Evolutionary conservation across 2,113 vertebrate species (phyloP).

Genomic region (Odontophorus gujanensis): DNA sequence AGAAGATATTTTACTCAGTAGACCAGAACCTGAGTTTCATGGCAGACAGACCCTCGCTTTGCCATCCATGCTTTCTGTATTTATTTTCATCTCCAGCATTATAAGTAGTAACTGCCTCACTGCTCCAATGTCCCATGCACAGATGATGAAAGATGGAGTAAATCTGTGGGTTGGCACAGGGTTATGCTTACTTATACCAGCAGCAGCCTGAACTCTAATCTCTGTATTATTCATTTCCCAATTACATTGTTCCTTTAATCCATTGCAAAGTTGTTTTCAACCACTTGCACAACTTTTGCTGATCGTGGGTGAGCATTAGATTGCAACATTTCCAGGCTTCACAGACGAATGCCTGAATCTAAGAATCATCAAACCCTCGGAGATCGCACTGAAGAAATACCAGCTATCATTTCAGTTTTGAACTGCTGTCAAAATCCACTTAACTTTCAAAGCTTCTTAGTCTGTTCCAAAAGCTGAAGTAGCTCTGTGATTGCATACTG

Average conservation of each 20-base stretch:
- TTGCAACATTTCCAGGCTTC: not conserved
- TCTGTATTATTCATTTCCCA: not conserved
- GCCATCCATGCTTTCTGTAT: not conserved
- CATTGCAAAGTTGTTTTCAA: not conserved
- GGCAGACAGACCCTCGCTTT: not conserved
- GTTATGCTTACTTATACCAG: not conserved
- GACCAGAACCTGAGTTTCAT: not conserved
- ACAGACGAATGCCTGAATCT: not conserved
- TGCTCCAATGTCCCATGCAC: fast-evolving
- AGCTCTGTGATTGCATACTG: not conserved
- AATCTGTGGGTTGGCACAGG: not conserved
- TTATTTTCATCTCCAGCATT: not conserved
- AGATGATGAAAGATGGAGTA: not conserved
- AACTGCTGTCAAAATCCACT: not conserved
- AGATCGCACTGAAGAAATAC: conserved; percentile 20
- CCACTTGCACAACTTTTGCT: not conserved
- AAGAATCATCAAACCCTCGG: not conserved
- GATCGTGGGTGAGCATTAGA: not conserved
- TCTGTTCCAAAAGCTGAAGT: not conserved
- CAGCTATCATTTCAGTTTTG: not conserved
- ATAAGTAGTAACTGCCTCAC: not conserved
- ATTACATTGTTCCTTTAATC: not conserved
- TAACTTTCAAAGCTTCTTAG: not conserved
- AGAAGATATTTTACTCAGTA: not conserved
- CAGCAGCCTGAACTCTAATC: not conserved